A percentile compares a stretch with the other conserved stretches of the same genome.
phyloP scores from a whole-genome alignment of 2,888 invertebrate species.

The Caenorhabditis sp. region DNA sequence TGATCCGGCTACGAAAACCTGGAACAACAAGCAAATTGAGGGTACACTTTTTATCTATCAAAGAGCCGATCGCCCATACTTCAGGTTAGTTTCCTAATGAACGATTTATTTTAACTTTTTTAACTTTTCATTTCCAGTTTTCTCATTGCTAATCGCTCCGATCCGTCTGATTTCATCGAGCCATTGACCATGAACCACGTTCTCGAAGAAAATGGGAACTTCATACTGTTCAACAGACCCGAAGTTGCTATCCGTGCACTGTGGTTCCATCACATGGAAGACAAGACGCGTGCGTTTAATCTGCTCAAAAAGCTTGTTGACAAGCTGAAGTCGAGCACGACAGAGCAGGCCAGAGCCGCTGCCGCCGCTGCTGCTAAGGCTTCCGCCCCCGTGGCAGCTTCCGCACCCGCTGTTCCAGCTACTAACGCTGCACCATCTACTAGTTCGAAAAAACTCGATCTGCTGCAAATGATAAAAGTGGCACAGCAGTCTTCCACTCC shows the following conservation, averaged over 20 bases:
- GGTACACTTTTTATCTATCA: slow-evolving; percentile 76
- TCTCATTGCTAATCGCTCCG: slow-evolving; percentile 76
- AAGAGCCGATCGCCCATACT: slow-evolving; percentile 67
- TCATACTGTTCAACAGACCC: slow-evolving; percentile 71
- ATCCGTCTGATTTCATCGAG: slow-evolving; percentile 69
- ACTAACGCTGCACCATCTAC: not conserved
- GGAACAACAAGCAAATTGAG: slow-evolving; percentile 72
- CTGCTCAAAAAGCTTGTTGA: slow-evolving; percentile 55
- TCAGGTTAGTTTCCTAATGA: slow-evolving; percentile 50
- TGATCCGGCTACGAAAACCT: slow-evolving; percentile 57
- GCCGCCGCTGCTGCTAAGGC: not conserved
- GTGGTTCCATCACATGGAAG: slow-evolving; percentile 66
- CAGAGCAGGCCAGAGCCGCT: slow-evolving; percentile 33
- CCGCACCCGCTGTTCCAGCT: not conserved
- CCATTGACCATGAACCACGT: slow-evolving; percentile 63
- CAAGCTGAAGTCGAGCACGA: slow-evolving; percentile 54
- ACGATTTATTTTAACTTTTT: not conserved
- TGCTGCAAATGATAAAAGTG: slow-evolving; percentile 52
- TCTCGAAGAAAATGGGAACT: slow-evolving; percentile 66
- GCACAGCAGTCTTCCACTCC: slow-evolving; percentile 19
- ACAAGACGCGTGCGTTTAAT: slow-evolving; percentile 52
- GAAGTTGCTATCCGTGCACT: slow-evolving; percentile 67
- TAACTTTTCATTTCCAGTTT: slow-evolving; percentile 50
- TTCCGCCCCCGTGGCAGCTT: slow-evolving; percentile 11
- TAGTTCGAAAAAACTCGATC: slow-evolving; percentile 22